Evolutionary conservation across 1,140 invertebrate genomes (phyloP).

Genomic region (Drosophila triauraria): DNA sequence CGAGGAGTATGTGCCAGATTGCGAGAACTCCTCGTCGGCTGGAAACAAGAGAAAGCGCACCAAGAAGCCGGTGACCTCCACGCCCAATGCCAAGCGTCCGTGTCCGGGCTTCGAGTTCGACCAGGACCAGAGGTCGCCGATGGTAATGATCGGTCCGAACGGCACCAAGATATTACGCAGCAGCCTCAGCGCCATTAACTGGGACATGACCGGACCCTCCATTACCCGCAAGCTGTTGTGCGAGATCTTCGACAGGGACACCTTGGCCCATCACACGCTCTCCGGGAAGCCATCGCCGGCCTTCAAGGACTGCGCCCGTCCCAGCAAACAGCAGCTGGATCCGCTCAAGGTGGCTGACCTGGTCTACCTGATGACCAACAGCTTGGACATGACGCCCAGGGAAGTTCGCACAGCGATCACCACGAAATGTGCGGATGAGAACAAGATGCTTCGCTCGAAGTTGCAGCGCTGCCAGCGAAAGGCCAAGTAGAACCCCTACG

Average conservation of each 20-base stretch:
- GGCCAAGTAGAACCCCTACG: conserved; percentile 5
- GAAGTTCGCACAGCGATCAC: conserved; percentile 86
- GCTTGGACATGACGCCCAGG: conserved; percentile 64
- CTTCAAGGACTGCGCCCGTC: conserved; percentile 70
- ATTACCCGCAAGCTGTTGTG: conserved; percentile 84
- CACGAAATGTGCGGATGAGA: conserved; percentile 88
- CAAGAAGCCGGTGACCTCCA: conserved; percentile 43
- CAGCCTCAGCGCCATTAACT: conserved; percentile 70
- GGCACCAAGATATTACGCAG: conserved; percentile 66
- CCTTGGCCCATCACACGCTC: conserved; percentile 81
- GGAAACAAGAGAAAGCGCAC: conserved; percentile 52
- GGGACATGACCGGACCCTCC: conserved; percentile 69
- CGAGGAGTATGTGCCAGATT: conserved; percentile 60
- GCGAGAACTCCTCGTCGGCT: background rate
- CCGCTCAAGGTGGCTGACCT: conserved; percentile 81
- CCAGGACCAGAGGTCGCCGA: conserved; percentile 23
- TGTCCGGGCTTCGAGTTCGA: conserved; percentile 60
- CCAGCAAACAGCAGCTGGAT: conserved; percentile 76
- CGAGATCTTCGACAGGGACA: conserved; percentile 75
- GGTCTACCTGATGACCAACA: conserved; percentile 77
- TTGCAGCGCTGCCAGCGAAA: conserved; percentile 35
- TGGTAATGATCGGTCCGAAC: conserved; percentile 76
- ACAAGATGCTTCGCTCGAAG: conserved; percentile 86
- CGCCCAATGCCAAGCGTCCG: conserved; percentile 32
- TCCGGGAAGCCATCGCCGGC: conserved; percentile 85